Evolutionary conservation across 2,888 invertebrate species (phyloP).

Genomic region (Gortyna flavago): DNA sequence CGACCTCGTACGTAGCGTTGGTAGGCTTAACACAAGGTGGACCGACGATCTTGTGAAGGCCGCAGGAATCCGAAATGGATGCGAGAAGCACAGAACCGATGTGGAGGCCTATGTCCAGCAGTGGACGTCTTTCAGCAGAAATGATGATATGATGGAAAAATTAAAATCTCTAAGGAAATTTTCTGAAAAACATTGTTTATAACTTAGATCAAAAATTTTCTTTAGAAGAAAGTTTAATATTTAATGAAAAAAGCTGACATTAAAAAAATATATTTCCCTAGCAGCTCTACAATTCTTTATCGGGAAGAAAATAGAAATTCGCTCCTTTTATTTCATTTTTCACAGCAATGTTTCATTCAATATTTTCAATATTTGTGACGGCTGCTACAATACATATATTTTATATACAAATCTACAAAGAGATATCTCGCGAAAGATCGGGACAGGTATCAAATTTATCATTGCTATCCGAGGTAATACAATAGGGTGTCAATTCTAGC

Average conservation of each 20-base stretch:
- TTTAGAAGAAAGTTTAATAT: neutral
- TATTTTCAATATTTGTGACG: slow-evolving; percentile 24
- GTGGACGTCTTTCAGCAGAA: neutral
- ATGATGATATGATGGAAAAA: neutral
- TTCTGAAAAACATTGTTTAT: neutral
- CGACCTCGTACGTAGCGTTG: too few relatives aligned
- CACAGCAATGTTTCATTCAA: slow-evolving; percentile 13
- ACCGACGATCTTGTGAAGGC: too few relatives aligned
- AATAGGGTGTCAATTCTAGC: neutral
- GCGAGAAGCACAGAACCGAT: too few relatives aligned
- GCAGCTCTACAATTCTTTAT: neutral
- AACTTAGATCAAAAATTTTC: neutral
- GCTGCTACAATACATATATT: slow-evolving; percentile 37
- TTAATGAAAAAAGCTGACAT: neutral
- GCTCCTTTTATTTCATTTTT: slow-evolving; percentile 30
- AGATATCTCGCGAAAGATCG: slow-evolving; percentile 41
- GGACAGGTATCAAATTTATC: slow-evolving; percentile 43
- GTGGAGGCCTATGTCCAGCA: too few relatives aligned
- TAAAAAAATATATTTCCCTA: neutral
- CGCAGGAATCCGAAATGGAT: too few relatives aligned
- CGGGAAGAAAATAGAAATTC: slow-evolving; percentile 18
- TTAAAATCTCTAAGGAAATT: neutral
- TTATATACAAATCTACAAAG: slow-evolving; percentile 39
- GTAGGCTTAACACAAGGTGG: too few relatives aligned
- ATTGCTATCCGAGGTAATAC: slow-evolving; percentile 17